These are phyloP conservation scores for Lacerta agilis DNA, from an alignment of 2,797 vertebrate species.

Conservation along the genomic window DNA sequence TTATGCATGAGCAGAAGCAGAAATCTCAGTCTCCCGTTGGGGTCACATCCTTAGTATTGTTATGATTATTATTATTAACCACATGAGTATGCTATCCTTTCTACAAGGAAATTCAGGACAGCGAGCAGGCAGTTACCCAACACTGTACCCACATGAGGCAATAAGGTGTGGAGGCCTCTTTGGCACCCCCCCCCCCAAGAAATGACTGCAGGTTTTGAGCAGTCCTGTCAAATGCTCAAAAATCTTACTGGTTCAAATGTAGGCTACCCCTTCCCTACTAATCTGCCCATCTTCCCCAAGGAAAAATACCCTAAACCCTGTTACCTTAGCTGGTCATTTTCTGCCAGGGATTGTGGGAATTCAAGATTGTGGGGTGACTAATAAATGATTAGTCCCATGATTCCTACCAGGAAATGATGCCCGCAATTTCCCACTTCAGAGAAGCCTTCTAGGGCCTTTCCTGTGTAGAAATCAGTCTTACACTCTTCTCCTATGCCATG, in stretches of 20 bases:
- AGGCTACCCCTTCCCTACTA: neutral
- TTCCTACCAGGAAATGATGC: neutral
- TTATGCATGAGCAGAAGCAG: slow-evolving; percentile 74
- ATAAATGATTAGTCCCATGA: too few species aligned
- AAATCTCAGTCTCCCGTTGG: slow-evolving; percentile 44
- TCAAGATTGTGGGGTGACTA: neutral
- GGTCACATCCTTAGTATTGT: slow-evolving; percentile 26
- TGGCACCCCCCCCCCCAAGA: neutral
- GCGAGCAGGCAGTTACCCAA: neutral
- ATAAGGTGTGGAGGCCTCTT: too few species aligned
- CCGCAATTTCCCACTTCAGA: neutral
- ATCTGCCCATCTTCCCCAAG: neutral
- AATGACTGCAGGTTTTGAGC: neutral
- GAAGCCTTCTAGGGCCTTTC: neutral
- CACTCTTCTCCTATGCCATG: neutral
- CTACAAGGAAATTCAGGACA: neutral
- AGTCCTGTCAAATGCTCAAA: neutral
- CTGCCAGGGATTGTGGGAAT: neutral
- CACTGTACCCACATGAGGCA: neutral
- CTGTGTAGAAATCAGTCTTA: neutral
- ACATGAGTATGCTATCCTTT: neutral
- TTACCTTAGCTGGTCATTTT: neutral
- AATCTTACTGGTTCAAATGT: neutral
- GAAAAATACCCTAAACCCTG: neutral
- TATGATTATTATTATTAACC: neutral